A percentile compares a stretch with the other conserved stretches of the same genome.
phyloP scores from a whole-genome alignment of 2,888 invertebrate genomes.

The Drosophila crucigera region DNA sequence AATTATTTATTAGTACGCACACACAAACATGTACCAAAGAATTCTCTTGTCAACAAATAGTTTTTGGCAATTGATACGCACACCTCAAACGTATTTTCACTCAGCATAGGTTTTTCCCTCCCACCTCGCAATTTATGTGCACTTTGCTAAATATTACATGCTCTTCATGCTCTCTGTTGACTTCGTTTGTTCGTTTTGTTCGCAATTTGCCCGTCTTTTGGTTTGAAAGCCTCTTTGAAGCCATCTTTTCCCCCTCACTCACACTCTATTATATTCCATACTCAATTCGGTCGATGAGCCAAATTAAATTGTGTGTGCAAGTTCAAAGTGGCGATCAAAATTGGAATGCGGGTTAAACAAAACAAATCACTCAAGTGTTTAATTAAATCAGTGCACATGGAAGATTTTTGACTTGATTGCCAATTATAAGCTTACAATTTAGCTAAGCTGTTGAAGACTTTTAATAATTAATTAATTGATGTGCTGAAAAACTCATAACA shows the following conservation, averaged over 20 bases:
- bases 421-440: background rate
- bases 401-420: background rate
- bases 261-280: conserved; percentile 21
- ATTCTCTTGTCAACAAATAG: background rate
- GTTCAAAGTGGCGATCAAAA: conserved; percentile 37
- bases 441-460: background rate
- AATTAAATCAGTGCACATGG: conserved; percentile 38
- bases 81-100: background rate
- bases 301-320: conserved; percentile 38
- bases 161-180: background rate
- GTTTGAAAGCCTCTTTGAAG: conserved; percentile 9
- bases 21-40: background rate
- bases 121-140: background rate
- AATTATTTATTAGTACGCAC: conserved; percentile 5
- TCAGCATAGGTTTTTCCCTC: background rate
- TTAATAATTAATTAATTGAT: background rate
- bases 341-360: conserved; percentile 40
- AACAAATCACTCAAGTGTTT: conserved; percentile 52
- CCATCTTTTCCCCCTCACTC: too few species aligned
- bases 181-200: conserved; percentile 9
- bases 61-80: conserved; percentile 24
- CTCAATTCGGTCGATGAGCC: conserved; percentile 40
- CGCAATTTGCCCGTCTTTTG: conserved; percentile 8
- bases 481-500: background rate
- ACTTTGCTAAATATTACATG: conserved; percentile 1